Conservation (phyloP, 1,140 invertebrate species). For the Calephelis nemesis region DNA sequence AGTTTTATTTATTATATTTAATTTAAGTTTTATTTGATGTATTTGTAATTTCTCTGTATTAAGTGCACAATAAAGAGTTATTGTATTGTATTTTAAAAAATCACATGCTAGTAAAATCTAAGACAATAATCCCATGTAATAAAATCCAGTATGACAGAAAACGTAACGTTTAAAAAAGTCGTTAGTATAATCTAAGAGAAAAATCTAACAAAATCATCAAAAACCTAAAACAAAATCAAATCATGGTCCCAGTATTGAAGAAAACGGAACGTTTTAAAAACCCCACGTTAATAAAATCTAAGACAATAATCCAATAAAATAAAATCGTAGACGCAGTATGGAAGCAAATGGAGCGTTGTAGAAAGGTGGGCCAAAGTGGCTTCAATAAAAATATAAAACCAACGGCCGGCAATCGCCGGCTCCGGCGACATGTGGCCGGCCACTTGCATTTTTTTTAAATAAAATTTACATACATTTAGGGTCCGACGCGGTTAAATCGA, state of each 20-base stretch:
- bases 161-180: conserved; percentile 32
- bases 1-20: too few relatives aligned
- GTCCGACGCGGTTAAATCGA: conserved; percentile 16
- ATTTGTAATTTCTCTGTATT: too few relatives aligned
- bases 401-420: conserved; percentile 24
- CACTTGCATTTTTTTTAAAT: conserved; percentile 56
- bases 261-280: too few relatives aligned
- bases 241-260: not conserved
- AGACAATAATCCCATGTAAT: not conserved
- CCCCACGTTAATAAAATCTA: too few relatives aligned
- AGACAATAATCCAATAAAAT: not conserved
- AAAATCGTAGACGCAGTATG: conserved; percentile 13
- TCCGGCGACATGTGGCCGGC: conserved; percentile 47
- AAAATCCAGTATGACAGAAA: conserved; percentile 10
- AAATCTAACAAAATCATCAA: not conserved
- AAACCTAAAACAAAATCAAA: not conserved
- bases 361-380: conserved; percentile 49
- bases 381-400: conserved; percentile 50
- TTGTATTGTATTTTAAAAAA: too few relatives aligned
- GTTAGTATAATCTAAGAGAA: too few relatives aligned
- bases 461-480: conserved; percentile 50
- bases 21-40: too few relatives aligned
- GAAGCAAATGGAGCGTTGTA: conserved; percentile 15
- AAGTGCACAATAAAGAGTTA: too few relatives aligned
- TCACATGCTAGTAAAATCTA: too few relatives aligned